phyloP scores from a whole-genome alignment of 2,888 invertebrate species.

The Oscheius onirici region DNA sequence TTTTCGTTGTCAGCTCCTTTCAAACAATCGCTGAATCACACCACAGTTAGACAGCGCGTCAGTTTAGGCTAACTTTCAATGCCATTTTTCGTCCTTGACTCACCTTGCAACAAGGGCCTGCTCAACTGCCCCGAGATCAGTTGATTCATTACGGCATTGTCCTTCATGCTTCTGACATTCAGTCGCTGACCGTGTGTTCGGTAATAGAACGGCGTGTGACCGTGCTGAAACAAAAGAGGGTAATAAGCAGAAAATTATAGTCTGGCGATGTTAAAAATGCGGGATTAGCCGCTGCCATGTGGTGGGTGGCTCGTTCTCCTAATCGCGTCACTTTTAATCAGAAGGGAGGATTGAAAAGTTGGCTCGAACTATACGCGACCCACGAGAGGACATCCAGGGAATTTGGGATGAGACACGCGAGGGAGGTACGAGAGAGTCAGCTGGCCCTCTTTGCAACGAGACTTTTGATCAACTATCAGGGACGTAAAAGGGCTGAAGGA shows the following conservation, averaged over 20 bases:
- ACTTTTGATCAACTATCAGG: too few relatives aligned
- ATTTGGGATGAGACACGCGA: too few relatives aligned
- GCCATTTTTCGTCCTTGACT: background rate
- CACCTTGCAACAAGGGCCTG: slow-evolving; percentile 69
- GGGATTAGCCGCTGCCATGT: background rate
- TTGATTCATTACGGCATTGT: slow-evolving; percentile 67
- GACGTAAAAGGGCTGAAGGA: too few relatives aligned
- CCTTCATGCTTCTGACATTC: slow-evolving; percentile 75
- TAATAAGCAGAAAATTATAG: background rate
- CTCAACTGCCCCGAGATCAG: slow-evolving; percentile 70
- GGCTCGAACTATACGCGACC: too few relatives aligned
- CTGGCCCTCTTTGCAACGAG: too few relatives aligned
- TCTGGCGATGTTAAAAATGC: background rate
- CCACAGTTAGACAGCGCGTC: too few relatives aligned
- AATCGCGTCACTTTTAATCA: background rate
- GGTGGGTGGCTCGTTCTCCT: background rate
- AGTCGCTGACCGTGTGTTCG: slow-evolving; percentile 80
- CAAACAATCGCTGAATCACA: too few relatives aligned
- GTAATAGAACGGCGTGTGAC: slow-evolving; percentile 84
- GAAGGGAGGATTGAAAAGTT: too few relatives aligned
- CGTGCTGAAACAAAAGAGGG: slow-evolving; percentile 76
- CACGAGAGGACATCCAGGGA: too few relatives aligned
- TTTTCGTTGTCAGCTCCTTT: too few relatives aligned
- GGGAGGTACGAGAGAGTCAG: too few relatives aligned
- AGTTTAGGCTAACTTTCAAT: background rate